Base-by-base conservation (phyloP, 2,888 invertebrate species). In the Ochropleura leucogaster region DNA sequence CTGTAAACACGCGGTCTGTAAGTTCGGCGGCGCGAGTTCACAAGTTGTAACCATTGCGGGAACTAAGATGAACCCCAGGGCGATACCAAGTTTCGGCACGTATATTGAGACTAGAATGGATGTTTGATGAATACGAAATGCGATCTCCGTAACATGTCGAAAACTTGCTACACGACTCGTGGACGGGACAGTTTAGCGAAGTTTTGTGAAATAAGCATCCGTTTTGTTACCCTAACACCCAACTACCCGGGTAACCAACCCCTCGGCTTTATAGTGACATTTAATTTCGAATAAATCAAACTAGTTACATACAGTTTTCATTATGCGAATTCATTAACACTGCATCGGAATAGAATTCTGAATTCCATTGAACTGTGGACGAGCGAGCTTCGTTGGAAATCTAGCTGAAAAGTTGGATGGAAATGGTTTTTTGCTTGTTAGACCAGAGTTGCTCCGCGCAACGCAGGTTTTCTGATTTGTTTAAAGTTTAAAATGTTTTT, bases 41-140 rank as follows among this genome's bases (percentile, higher is more conserved):
- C 89, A 91, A 94, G 93, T 93, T 93, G 89, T 89, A 90, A 89
- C 88, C 90, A 92, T 92, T 92, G 91, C 89, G 91, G 91, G 90
- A 93, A 94, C 92, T 92, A 88, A 93, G 93, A 95, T 93, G 94
- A 94, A 93, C 94, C 95, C 91, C 90, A 88, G 82, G 92, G 94
- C 93, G 90, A 86, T 90, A 89, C 90, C 89, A 94, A 94, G 92
- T 94, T 94, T 90, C 89, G 72, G 90, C 90, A 91, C 92, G 92
- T 93, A 93, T 93, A 94, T 94, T 92, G 92, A 90, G 92, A 93
- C 91, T 88, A 90, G 93, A 93, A 93, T 93, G 90, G 92, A 89
- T 94, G 93, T 94, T 95, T 94, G 94, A 94, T 94, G 93, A 94
- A 94, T 93, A 92, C 91, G 90, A 92, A 92, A 92, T 92, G 90